Evolutionary conservation across 2,113 vertebrate genomes (phyloP), one percentile per base, ranked within the genome.

Genomic region (Callopanchax toddi): DNA sequence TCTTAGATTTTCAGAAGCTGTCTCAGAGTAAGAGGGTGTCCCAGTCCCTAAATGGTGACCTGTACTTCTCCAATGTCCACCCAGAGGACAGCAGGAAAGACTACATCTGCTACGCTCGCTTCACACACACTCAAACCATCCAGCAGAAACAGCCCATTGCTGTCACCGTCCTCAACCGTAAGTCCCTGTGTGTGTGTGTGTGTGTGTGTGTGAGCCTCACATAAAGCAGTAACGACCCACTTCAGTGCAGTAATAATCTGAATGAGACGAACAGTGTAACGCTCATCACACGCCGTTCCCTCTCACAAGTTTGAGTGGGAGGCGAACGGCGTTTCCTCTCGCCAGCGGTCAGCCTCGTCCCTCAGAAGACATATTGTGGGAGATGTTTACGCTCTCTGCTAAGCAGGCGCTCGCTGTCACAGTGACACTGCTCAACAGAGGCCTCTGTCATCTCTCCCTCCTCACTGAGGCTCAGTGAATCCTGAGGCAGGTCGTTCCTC

Each of bases 101-200:
- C 92, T 99, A 99, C 82, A 98, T 97, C 90, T 99, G 97, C 85
- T 99, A 98, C 29, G 97, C 97, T 60, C 94, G 97, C 79, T 99
- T 99, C 93, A 96, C 96, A 32, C 94, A 98, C 80, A 99, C 97
- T 0, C 97, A 98, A 87, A 99, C 97, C 74, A 99, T 99, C 87
- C 97, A 99, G 72, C 97, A 99, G 91, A 99, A 99, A 68, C 97
- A 99, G 67, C 97, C 97, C 34, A 97, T 99, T 89, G 94, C 92
- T 67, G 91, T 99, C 71, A 97, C 90, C 74, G 97, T 99, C 79
- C 68, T 95, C 82, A 93, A 92, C 90, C 91, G 97, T 99, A 93
- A 92, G 96, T 95, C 65, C 71, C 17, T 40, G 21, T 23, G 13
- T n/a, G 23, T 36, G 32, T 22, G 37, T 20, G 55, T n/a, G n/a